Conservation (phyloP, 2,888 invertebrate genomes). For the Abscondita cerata region DNA sequence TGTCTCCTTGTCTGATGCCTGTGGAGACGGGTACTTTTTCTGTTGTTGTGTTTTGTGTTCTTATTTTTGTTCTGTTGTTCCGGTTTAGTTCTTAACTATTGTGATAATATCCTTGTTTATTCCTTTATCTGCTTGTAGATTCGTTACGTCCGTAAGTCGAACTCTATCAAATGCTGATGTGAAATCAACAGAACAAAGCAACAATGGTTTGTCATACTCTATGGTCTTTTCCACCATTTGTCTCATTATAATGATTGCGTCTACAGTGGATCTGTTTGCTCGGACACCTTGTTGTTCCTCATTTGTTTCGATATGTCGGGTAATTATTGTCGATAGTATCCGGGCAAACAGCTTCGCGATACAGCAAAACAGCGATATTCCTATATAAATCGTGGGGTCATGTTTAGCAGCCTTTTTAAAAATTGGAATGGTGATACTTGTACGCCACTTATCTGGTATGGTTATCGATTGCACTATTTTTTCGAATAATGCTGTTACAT, state of each 20-base stretch:
- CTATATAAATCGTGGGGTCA: not conserved
- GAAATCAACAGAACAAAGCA: constrained; percentile 3
- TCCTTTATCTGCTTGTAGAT: constrained; percentile 3
- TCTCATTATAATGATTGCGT: constrained; percentile 11
- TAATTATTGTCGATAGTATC: constrained; percentile 4
- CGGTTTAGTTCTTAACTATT: constrained; percentile 4
- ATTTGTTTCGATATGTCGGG: constrained; percentile 1
- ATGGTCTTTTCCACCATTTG: constrained; percentile 9
- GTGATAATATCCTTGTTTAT: constrained; percentile 1
- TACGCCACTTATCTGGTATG: constrained; percentile 5
- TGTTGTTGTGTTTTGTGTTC: constrained; percentile 7
- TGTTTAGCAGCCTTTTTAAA: constrained; percentile 5
- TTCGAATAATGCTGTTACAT: not conserved
- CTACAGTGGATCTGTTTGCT: constrained; percentile 12
- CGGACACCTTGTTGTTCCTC: constrained; percentile 15
- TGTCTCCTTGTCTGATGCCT: constrained; percentile 18
- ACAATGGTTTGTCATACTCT: constrained; percentile 7
- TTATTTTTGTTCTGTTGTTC: constrained; percentile 7
- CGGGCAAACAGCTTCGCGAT: not conserved
- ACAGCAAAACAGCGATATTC: not conserved
- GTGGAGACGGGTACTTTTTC: constrained; percentile 11
- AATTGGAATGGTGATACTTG: not conserved
- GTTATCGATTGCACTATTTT: not conserved
- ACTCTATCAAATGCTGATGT: constrained; percentile 9
- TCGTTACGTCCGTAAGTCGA: constrained; percentile 6